Conservation (phyloP, 1,140 invertebrate genomes). For the Macrobrachium nipponense region DNA sequence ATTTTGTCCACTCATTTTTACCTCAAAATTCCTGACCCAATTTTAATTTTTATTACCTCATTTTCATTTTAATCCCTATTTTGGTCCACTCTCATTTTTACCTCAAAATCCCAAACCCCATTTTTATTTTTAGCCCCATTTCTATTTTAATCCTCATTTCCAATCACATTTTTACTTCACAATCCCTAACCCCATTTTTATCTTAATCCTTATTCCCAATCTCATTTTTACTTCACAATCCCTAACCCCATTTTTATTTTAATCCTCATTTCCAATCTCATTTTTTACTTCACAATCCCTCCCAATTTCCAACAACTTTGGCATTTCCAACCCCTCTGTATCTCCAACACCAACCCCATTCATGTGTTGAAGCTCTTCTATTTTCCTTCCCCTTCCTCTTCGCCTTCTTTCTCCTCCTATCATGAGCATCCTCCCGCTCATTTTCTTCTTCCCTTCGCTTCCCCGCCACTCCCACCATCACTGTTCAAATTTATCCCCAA, state of each 20-base stretch:
- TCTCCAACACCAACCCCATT: neutral
- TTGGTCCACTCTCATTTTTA: neutral
- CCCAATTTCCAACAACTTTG: neutral
- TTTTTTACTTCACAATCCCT: neutral
- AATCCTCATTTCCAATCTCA: too few species aligned
- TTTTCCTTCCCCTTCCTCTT: neutral
- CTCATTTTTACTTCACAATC: neutral
- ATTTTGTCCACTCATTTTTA: neutral
- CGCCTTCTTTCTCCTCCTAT: neutral
- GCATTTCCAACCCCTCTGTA: too few species aligned
- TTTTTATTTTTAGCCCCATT: neutral
- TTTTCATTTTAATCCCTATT: neutral
- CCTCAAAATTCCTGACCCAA: neutral
- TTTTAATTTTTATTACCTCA: too few species aligned
- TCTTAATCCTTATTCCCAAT: too few species aligned
- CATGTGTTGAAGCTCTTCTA: neutral
- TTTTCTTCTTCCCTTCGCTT: neutral
- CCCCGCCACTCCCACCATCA: neutral
- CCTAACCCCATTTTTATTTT: neutral
- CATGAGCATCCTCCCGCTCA: neutral
- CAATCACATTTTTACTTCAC: neutral
- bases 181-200: neutral
- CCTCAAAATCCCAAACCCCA: neutral
- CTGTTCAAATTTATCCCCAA: constrained; percentile 40
- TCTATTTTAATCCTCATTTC: neutral